These are phyloP conservation scores for Toxotes jaculatrix DNA, from an alignment of 2,113 vertebrate species.

Conservation along the genomic window DNA sequence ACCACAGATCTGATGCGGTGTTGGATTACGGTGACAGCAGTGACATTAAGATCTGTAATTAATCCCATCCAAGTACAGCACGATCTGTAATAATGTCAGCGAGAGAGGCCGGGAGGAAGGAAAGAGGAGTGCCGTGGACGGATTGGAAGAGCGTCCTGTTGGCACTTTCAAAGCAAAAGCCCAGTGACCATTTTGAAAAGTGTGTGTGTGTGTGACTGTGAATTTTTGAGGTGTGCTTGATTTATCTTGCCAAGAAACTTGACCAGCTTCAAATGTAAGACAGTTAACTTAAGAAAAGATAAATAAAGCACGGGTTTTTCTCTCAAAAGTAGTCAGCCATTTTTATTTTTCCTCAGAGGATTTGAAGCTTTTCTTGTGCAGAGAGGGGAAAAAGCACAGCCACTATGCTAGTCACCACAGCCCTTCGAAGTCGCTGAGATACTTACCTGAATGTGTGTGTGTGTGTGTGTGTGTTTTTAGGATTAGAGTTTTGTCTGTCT, in stretches of 20 bases:
- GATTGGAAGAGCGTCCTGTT: constrained; percentile 26
- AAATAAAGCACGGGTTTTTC: constrained; percentile 22
- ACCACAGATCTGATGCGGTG: constrained; percentile 10
- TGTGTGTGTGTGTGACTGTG: background rate
- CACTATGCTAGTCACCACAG: constrained; percentile 30
- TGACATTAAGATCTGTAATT: constrained; percentile 9
- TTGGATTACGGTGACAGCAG: constrained; percentile 1
- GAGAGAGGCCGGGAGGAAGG: constrained; percentile 40
- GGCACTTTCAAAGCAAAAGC: constrained; percentile 37
- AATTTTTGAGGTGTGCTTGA: constrained; percentile 20
- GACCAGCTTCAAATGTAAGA: background rate
- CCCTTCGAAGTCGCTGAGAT: background rate
- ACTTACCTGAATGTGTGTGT: constrained; percentile 48
- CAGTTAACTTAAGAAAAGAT: constrained; percentile 2
- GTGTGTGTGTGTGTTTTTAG: background rate
- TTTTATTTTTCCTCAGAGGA: background rate
- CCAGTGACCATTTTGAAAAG: background rate
- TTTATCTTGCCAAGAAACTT: constrained; percentile 21
- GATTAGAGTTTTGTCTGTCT: constrained; percentile 20
- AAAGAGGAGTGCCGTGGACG: background rate
- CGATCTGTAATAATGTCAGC: constrained; percentile 7
- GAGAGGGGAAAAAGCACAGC: constrained; percentile 33
- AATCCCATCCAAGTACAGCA: constrained; percentile 5
- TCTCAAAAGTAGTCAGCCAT: background rate
- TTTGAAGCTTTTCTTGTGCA: constrained; percentile 17